These are phyloP conservation scores for Cryptoleucopteryx plumbea DNA, from an alignment of 2,113 vertebrate species.

Conservation along the genomic window DNA sequence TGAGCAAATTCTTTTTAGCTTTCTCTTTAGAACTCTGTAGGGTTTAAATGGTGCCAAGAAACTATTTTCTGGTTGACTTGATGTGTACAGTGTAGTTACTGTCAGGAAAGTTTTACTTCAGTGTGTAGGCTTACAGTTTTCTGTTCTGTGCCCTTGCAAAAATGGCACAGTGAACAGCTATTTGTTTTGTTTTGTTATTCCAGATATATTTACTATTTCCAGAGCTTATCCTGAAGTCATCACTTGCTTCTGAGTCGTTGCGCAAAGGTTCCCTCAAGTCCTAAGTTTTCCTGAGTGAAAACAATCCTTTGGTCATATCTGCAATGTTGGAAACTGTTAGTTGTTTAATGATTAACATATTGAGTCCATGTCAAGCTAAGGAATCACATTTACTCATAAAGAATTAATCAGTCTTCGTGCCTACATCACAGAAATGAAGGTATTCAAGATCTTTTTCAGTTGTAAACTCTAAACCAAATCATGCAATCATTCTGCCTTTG, in stretches of 20 bases:
- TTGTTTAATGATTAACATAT: neutral
- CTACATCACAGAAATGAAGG: neutral
- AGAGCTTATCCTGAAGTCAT: neutral
- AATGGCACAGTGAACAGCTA: neutral
- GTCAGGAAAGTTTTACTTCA: conserved; percentile 2
- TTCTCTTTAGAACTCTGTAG: neutral
- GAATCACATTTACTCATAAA: neutral
- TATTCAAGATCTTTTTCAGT: neutral
- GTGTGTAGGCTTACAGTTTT: neutral
- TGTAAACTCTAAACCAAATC: neutral
- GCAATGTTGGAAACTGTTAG: neutral
- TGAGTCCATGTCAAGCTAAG: neutral
- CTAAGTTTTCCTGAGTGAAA: neutral
- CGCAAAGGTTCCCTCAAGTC: neutral
- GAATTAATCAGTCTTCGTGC: neutral
- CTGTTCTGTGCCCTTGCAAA: conserved; percentile 1
- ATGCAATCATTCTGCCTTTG: neutral
- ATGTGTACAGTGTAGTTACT: neutral
- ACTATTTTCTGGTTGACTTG: conserved; percentile 54
- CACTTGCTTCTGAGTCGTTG: neutral
- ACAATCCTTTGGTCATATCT: neutral
- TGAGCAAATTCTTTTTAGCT: conserved; percentile 3
- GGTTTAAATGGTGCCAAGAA: conserved; percentile 17
- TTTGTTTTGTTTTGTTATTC: neutral
- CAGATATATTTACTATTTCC: neutral